Evolutionary conservation across 37 sponge, comb jelly and placozoan species (phyloP).

Genomic region (Spongilla lacustris): DNA sequence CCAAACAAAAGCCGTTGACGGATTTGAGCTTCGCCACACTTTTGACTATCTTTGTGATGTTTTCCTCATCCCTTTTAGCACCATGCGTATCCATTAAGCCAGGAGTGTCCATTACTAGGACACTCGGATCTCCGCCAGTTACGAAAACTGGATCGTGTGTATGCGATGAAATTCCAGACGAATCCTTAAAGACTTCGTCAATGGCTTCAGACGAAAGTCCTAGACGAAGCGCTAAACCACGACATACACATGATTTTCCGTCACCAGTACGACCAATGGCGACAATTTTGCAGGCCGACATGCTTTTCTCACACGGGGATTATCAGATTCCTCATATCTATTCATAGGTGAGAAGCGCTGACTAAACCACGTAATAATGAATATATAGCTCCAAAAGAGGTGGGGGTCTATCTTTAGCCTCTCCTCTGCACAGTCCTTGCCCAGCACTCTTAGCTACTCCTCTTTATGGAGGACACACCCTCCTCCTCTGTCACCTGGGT

Average conservation of each 20-base stretch:
- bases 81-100: not conserved
- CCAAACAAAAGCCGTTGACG: not conserved
- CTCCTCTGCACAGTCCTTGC: too few species aligned
- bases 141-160: not conserved
- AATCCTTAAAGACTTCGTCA: not conserved
- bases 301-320: too few species aligned
- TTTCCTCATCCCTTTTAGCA: not conserved
- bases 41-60: not conserved
- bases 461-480: too few species aligned
- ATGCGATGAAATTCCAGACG: not conserved
- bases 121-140: not conserved
- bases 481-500: too few species aligned
- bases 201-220: not conserved
- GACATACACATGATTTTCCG: not conserved
- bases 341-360: too few species aligned
- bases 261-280: not conserved
- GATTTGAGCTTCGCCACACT: not conserved
- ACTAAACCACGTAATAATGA: too few species aligned
- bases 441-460: too few species aligned
- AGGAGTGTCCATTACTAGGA: not conserved
- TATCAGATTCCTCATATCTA: too few species aligned
- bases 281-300: not conserved
- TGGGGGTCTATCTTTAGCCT: too few species aligned
- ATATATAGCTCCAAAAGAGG: too few species aligned
- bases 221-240: not conserved